These are phyloP conservation scores for Hepsetus odoe DNA, from an alignment of 2,113 vertebrate genomes.

Conservation along the genomic window DNA sequence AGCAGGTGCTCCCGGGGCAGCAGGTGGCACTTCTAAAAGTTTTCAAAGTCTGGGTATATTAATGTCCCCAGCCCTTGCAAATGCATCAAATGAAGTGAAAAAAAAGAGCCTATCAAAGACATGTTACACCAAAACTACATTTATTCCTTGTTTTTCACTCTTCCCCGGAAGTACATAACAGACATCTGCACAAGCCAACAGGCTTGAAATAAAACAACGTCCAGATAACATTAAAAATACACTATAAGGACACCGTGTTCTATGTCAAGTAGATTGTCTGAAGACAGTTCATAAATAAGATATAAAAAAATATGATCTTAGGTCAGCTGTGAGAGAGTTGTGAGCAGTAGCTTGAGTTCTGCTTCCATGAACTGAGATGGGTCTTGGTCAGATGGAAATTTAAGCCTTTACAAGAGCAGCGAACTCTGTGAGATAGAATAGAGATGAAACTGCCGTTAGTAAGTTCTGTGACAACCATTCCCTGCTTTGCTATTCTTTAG, in stretches of 20 bases:
- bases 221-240: conserved; percentile 63
- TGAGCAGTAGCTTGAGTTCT: conserved; percentile 70
- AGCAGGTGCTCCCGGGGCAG: conserved; percentile 42
- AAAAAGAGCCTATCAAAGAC: conserved; percentile 46
- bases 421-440: conserved; percentile 74
- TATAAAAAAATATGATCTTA: conserved; percentile 80
- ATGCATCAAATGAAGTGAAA: not conserved
- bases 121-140: conserved; percentile 78
- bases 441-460: conserved; percentile 66
- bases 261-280: conserved; percentile 69
- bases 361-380: conserved; percentile 73
- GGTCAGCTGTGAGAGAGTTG: conserved; percentile 70
- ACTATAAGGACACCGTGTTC: conserved; percentile 62
- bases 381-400: conserved; percentile 76
- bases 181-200: conserved; percentile 72
- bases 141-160: conserved; percentile 82
- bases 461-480: not conserved
- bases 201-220: conserved; percentile 68
- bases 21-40: not conserved
- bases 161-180: conserved; percentile 75
- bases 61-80: not conserved
- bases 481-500: not conserved
- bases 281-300: conserved; percentile 79
- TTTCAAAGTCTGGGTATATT: not conserved
- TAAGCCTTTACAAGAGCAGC: conserved; percentile 77